These are phyloP conservation scores for Pemphredon lugubris DNA, from an alignment of 2,888 invertebrate species.

Conservation along the genomic window DNA sequence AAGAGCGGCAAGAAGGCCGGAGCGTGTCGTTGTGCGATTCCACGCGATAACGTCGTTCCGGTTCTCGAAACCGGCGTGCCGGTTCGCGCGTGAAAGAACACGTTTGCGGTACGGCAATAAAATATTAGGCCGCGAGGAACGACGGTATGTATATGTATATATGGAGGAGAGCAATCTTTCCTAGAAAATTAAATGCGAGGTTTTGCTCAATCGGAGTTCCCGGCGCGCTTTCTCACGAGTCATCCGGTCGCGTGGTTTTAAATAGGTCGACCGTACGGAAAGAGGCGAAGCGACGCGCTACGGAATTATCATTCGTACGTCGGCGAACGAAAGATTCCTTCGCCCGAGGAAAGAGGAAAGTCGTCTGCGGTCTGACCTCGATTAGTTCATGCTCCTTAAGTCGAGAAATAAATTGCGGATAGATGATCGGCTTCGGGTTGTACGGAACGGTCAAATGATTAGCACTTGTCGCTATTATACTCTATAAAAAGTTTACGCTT, in stretches of 20 bases:
- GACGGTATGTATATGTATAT: conserved; percentile 31
- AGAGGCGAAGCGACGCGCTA: too few species aligned
- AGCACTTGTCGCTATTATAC: too few species aligned
- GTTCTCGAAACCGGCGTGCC: conserved; percentile 65
- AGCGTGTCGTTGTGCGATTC: conserved; percentile 65
- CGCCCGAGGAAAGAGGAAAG: too few species aligned
- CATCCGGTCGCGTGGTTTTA: conserved; percentile 39
- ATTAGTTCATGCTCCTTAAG: too few species aligned
- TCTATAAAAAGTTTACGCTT: too few species aligned
- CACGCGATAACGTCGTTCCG: conserved; percentile 68
- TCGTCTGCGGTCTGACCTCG: too few species aligned
- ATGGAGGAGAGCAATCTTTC: conserved; percentile 49
- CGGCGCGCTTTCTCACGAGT: conserved; percentile 43
- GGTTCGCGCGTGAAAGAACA: conserved; percentile 61
- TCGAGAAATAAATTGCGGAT: too few species aligned
- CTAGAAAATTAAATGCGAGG: conserved; percentile 60
- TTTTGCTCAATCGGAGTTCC: conserved; percentile 48
- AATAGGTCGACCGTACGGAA: conserved; percentile 32
- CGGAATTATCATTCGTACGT: too few species aligned
- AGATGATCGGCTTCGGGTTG: too few species aligned
- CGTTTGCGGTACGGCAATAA: conserved; percentile 60
- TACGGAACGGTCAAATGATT: too few species aligned
- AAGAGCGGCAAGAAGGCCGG: conserved; percentile 56
- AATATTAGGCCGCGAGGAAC: conserved; percentile 61
- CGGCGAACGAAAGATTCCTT: too few species aligned